Evolutionary conservation across 1,140 invertebrate species (phyloP).

Genomic region (Drosophila oshimai): DNA sequence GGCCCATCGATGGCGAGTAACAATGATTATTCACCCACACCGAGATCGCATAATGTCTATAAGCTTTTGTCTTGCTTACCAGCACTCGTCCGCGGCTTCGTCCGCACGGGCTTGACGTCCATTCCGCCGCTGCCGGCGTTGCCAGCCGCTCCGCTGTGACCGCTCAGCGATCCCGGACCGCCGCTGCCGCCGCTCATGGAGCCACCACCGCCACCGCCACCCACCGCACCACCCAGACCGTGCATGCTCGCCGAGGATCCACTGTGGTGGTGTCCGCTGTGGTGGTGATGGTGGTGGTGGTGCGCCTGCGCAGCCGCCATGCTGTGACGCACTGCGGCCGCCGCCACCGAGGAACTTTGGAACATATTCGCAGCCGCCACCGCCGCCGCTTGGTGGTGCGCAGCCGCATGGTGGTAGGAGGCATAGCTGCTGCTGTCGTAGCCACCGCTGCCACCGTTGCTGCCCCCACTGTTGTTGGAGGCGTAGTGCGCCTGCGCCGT

Average conservation of each 20-base stretch:
- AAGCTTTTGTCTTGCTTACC: conserved; percentile 82
- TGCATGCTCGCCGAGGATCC: conserved; percentile 42
- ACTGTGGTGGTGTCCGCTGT: conserved; percentile 54
- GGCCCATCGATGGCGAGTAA: conserved; percentile 51
- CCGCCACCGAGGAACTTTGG: conserved; percentile 78
- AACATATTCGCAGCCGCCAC: conserved; percentile 77
- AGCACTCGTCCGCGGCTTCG: conserved; percentile 82
- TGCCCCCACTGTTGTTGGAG: conserved; percentile 29
- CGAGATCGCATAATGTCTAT: conserved; percentile 62
- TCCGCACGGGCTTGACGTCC: conserved; percentile 79
- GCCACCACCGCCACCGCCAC: conserved; percentile 16
- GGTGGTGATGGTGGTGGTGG: conserved; percentile 71
- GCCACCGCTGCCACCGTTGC: conserved; percentile 25
- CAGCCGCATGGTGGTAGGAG: conserved; percentile 76
- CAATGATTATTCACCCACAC: conserved; percentile 81
- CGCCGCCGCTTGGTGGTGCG: conserved; percentile 72
- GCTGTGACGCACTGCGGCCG: conserved; percentile 73
- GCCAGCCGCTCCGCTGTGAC: conserved; percentile 24
- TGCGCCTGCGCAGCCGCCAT: conserved; percentile 70
- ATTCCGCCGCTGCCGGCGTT: conserved; percentile 20
- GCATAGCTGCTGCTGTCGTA: conserved; percentile 73
- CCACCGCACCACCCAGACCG: conserved; percentile 41
- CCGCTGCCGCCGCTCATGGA: conserved; percentile 35
- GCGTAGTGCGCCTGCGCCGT: conserved; percentile 77
- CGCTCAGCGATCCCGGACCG: conserved; percentile 26